These are phyloP conservation scores for Schizopygopsis pylzovi DNA, from an alignment of 2,797 vertebrate species.

Conservation along the genomic window DNA sequence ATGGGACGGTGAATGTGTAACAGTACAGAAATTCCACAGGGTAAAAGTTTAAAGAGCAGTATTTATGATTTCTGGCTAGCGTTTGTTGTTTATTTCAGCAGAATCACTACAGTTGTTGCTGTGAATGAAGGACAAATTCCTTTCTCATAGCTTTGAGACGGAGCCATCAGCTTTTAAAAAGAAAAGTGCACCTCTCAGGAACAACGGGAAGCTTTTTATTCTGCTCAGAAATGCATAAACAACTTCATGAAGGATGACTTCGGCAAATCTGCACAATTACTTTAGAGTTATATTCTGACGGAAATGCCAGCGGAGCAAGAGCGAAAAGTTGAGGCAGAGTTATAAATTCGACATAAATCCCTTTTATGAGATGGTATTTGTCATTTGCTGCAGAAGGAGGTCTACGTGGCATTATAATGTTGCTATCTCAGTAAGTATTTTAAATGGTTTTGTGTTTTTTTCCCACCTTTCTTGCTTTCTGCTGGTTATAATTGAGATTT, in stretches of 20 bases:
- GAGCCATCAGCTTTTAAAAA: constrained; percentile 43
- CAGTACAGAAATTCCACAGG: constrained; percentile 16
- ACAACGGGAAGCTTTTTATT: constrained; percentile 22
- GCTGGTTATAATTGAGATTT: constrained; percentile 50
- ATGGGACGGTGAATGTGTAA: background rate
- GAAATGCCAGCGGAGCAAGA: constrained; percentile 26
- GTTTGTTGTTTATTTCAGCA: constrained; percentile 33
- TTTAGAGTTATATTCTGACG: constrained; percentile 18
- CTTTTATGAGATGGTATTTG: constrained; percentile 20
- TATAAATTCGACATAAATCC: background rate
- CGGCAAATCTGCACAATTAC: constrained; percentile 43
- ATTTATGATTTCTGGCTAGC: constrained; percentile 34
- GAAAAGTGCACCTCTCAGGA: constrained; percentile 37
- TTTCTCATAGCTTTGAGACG: constrained; percentile 21
- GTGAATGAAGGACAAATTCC: constrained; percentile 47
- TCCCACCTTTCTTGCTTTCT: background rate
- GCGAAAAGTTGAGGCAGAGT: background rate
- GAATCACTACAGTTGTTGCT: constrained; percentile 33
- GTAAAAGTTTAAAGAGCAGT: constrained; percentile 35
- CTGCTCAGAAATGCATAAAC: constrained; percentile 30
- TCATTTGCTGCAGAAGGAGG: background rate
- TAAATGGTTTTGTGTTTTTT: background rate
- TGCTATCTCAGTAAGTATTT: too few relatives aligned
- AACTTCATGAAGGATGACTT: constrained; percentile 39
- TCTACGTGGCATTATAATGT: constrained; percentile 7